Percentiles rank a stretch among this genome's conserved stretches.
Conservation (phyloP, 2,888 invertebrate species). For the Acanthosepion pharaonis region DNA sequence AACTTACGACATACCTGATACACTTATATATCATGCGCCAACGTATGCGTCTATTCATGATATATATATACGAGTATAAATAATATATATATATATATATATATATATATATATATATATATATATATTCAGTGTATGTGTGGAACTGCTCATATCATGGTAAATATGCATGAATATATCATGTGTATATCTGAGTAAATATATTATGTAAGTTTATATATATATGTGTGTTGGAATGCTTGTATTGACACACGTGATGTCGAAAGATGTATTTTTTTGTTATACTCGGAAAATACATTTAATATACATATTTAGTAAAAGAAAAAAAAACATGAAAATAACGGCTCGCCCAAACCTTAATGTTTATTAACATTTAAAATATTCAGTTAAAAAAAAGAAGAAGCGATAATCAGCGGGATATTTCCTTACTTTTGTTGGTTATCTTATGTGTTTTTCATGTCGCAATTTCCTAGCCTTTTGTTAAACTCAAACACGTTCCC, state of each 20-base stretch:
- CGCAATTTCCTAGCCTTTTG: not conserved
- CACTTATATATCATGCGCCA: no score
- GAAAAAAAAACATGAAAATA: not conserved
- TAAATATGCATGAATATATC: not conserved
- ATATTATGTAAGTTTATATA: not conserved
- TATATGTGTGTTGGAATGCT: not conserved
- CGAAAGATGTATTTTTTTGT: not conserved
- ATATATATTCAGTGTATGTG: no score
- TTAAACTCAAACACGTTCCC: not conserved
- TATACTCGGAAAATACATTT: not conserved
- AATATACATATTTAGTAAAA: not conserved
- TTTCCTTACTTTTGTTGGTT: not conserved
- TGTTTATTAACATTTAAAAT: conserved; percentile 7
- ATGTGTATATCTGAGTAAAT: not conserved
- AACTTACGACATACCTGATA: no score
- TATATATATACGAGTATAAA: no score
- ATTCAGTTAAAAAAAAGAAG: not conserved
- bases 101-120: no score
- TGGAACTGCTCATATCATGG: no score
- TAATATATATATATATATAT: no score
- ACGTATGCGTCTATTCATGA: no score
- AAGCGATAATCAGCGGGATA: not conserved
- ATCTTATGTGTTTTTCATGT: not conserved
- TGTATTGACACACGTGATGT: not conserved
- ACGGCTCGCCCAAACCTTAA: not conserved